phyloP scores from a whole-genome alignment of 2,113 vertebrate genomes.

The Lucifuga dentata region DNA sequence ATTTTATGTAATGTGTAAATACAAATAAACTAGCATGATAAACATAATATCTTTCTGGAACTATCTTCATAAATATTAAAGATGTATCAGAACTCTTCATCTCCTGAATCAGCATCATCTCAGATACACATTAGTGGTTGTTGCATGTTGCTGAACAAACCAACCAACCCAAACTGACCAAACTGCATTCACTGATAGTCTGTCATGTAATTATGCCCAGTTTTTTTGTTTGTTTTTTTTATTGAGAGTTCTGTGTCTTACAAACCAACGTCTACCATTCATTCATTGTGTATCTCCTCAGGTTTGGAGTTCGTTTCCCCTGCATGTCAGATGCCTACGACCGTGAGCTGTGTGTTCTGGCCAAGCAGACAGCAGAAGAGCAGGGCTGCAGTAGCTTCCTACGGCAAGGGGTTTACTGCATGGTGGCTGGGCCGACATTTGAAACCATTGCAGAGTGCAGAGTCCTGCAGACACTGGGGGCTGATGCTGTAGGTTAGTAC shows the following conservation, averaged over 20 bases:
- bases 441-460: conserved; percentile 84
- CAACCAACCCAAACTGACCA: no score
- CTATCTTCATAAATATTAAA: no score
- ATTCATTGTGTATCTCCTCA: conserved; percentile 39
- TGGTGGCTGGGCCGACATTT: conserved; percentile 80
- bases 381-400: conserved; percentile 68
- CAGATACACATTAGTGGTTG: no score
- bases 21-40: no score
- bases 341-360: conserved; percentile 62
- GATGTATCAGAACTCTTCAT: no score
- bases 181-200: no score
- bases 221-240: no score
- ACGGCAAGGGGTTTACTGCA: conserved; percentile 83
- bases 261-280: background rate
- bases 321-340: conserved; percentile 87
- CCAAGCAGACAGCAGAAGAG: conserved; percentile 65
- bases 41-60: no score
- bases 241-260: background rate
- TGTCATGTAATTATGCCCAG: no score
- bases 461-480: conserved; percentile 76
- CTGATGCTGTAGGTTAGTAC: conserved; percentile 83
- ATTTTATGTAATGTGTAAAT: no score
- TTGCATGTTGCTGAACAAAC: no score
- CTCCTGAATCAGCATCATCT: no score
- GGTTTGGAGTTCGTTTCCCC: conserved; percentile 84